Evolutionary conservation across 2,113 vertebrate genomes (phyloP), one percentile per base, ranked within the genome.

Genomic region (Salvelinus fontinalis): DNA sequence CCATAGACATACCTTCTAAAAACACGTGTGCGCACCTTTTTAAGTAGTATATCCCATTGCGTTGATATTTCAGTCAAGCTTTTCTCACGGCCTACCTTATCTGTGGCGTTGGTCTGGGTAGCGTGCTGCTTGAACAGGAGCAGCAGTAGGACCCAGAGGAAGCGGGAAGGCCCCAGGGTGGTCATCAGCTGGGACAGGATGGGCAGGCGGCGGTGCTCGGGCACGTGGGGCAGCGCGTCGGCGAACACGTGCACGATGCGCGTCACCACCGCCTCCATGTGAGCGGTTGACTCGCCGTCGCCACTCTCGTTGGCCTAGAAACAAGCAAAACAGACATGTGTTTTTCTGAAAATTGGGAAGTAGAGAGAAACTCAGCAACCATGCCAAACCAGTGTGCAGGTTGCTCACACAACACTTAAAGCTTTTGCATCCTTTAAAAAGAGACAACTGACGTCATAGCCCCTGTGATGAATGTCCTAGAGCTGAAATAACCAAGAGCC

Each of bases 181-280:
- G 79, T 79, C 4, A 96, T 77, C 24, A 99, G 94, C 85, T 97
- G 95, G 0, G 82, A 72, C 2, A 99, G 92, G 84, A 99, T 84
- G 0, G 97, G 96, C 72, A 96, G 90, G 20, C 96, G 95, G 0
- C 98, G 91, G 88, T 99, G 98, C 72, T 97, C 97, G 0, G 98
- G 97, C 0, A 99, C 95, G 0, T 99, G 96, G 1, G 98, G 98
- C 75, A 98, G 88, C 0, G 97, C 97, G 11, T 99, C 97, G 44
- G 95, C 95, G 20, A 99, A 99, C 57, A 99, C 97, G 1, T 92
- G 92, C 0, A 96, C 66, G 71, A 99, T 94, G 65, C 86, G 95
- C 0, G 92, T 90, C 76, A 96, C 98, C 69, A 96, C 91, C 0
- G 90, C 86, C 24, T 91, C 93, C 83, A 98, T 78, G 0, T 84